Evolutionary conservation across 2,113 vertebrate species (phyloP), one percentile per base, ranked within the genome.

Genomic region (Melospiza melodia): DNA sequence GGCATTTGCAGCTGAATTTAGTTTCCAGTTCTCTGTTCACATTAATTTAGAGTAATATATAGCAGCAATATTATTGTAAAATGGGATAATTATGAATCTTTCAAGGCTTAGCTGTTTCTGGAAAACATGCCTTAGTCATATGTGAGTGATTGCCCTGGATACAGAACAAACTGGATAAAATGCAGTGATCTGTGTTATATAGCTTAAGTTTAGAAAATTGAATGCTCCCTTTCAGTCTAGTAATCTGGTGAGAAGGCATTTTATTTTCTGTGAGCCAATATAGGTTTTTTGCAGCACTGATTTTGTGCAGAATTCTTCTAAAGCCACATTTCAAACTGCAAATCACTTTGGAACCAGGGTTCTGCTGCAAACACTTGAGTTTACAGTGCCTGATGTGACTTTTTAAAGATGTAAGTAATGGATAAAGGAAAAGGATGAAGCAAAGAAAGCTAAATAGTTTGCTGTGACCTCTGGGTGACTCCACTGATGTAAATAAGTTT

Each of bases 401-500:
- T 86, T 62, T 55, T 30, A 12, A 6, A 89, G 31, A 11, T 63
- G 3, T 33, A 57, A 81, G 46, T 59, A 68, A 49, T 48, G 43
- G 84, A 77, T 69, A 62, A 86, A 90, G 37, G 21, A 86, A 93
- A 69, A 75, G 39, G 46, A 57, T 52, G 66, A 57, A 84, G 69
- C n/a, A 65, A 61, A 87, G 63, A n/a, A 85, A 85, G 48, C 49
- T 23, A 20, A 35, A 37, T 17, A 65, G 41, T 67, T 75, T 63
- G 46, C 48, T 87, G 48, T 92, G 94, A 89, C 91, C 57, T 78
- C 49, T 82, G 48, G 49, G 84, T 93, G 77, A 91, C 87, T 84
- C 66, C 46, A 10, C 15, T 54, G 69, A 54, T 91, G 80, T 81
- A 75, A 94, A 66, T 57, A 58, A 54, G 46, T 68, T 94, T 55